Evolutionary conservation across 2,888 invertebrate species (phyloP).

Genomic region (Eristalis pertinax): DNA sequence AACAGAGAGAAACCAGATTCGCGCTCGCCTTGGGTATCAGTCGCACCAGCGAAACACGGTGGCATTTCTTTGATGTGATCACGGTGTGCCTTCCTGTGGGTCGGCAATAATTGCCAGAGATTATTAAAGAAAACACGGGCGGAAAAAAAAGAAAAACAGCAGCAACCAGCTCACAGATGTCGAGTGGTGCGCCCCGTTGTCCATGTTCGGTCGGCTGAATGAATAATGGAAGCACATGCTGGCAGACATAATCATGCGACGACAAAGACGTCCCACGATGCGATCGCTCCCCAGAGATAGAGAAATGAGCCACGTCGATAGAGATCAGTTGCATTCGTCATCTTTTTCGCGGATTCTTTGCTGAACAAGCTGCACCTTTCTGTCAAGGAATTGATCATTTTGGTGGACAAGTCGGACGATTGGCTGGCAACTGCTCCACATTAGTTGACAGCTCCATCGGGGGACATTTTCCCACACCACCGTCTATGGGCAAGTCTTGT

Average conservation of each 20-base stretch:
- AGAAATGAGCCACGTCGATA: background rate
- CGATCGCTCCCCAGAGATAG: constrained; percentile 17
- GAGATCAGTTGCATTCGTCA: constrained; percentile 33
- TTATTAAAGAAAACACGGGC: background rate
- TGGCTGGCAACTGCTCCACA: constrained; percentile 32
- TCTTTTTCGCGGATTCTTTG: constrained; percentile 28
- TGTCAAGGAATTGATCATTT: constrained; percentile 20
- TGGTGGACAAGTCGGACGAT: constrained; percentile 33
- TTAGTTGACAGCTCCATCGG: constrained; percentile 44
- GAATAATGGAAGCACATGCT: constrained; percentile 57
- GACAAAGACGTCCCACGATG: constrained; percentile 30
- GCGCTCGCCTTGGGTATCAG: constrained; percentile 10
- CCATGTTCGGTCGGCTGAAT: constrained; percentile 51
- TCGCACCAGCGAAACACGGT: background rate
- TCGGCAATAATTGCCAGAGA: constrained; percentile 36
- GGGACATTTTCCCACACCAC: constrained; percentile 45
- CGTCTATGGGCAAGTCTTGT: constrained; percentile 10
- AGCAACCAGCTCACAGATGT: background rate
- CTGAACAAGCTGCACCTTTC: constrained; percentile 36
- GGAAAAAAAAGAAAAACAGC: background rate
- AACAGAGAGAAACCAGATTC: constrained; percentile 14
- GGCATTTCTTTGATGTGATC: constrained; percentile 43
- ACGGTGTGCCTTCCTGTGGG: constrained; percentile 15
- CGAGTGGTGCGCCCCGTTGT: constrained; percentile 37
- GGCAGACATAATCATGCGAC: constrained; percentile 39